Evolutionary conservation across 2,888 invertebrate genomes (phyloP).

Genomic region (Brenthis daphne): DNA sequence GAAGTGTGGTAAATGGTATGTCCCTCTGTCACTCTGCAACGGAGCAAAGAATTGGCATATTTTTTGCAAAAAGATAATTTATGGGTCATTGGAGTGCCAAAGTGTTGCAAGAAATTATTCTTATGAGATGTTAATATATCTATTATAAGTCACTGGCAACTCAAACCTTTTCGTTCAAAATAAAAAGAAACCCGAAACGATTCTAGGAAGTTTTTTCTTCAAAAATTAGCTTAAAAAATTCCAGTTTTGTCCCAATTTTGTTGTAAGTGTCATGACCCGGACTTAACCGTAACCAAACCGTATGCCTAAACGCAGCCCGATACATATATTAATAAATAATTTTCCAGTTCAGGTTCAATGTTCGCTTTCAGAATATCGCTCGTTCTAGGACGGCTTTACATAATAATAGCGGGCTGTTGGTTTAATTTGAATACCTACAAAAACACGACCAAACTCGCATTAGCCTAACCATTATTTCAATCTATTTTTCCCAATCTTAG

Average conservation of each 20-base stretch:
- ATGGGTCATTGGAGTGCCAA: no score
- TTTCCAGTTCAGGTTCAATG: slow-evolving; percentile 67
- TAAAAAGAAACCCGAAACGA: not conserved
- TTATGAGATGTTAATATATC: no score
- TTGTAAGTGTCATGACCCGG: slow-evolving; percentile 23
- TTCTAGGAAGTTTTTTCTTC: slow-evolving; percentile 1
- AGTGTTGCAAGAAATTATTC: no score
- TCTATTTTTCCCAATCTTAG: no score
- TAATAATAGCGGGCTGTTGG: slow-evolving; percentile 17
- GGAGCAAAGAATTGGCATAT: no score
- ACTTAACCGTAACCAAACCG: slow-evolving; percentile 27
- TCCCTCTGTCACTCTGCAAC: no score
- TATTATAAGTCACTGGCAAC: no score
- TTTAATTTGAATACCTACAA: slow-evolving; percentile 1
- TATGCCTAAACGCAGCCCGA: slow-evolving; percentile 31
- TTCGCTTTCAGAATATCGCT: slow-evolving; percentile 46
- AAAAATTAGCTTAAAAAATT: slow-evolving; percentile 20
- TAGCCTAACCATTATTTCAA: no score
- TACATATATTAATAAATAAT: slow-evolving; percentile 47
- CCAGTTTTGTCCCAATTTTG: slow-evolving; percentile 19
- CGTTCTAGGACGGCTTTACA: slow-evolving; percentile 24
- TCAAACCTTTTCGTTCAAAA: no score
- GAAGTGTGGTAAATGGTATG: no score
- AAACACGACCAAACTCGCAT: not conserved
- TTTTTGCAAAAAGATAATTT: no score